phyloP scores from a whole-genome alignment of 2,888 invertebrate genomes.

The Caenorhabditis sulstoni region DNA sequence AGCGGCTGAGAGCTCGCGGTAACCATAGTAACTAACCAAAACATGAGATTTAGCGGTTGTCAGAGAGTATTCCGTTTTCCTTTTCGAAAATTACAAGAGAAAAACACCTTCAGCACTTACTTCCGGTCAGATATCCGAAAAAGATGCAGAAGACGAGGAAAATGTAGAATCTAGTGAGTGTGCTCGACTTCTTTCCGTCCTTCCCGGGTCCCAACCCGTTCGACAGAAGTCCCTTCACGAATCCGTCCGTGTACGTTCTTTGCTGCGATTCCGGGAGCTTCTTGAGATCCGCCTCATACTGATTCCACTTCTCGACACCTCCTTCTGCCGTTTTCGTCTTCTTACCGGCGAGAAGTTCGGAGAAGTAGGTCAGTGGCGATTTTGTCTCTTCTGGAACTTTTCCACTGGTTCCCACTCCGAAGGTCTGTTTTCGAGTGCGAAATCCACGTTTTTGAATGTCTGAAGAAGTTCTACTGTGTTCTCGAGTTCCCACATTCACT shows the following conservation, averaged over 20 bases:
- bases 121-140: conserved; percentile 69
- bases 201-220: conserved; percentile 30
- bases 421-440: conserved; percentile 55
- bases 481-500: no score
- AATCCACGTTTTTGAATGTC: conserved; percentile 72
- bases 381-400: conserved; percentile 39
- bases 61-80: no score
- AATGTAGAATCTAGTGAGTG: conserved; percentile 72
- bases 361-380: conserved; percentile 31
- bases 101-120: conserved; percentile 51
- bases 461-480: no score
- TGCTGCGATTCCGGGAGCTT: conserved; percentile 73
- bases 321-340: conserved; percentile 41
- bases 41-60: conserved; percentile 4
- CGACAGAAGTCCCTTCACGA: conserved; percentile 72
- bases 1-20: background rate
- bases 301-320: conserved; percentile 63
- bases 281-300: conserved; percentile 73
- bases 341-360: conserved; percentile 48
- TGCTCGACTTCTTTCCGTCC: conserved; percentile 63
- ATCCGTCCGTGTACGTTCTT: conserved; percentile 73
- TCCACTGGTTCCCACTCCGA: conserved; percentile 49
- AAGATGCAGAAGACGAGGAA: conserved; percentile 67
- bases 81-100: background rate
- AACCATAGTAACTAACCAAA: background rate